Conservation (phyloP, 2,888 invertebrate genomes). For the Trichacis sp. region DNA sequence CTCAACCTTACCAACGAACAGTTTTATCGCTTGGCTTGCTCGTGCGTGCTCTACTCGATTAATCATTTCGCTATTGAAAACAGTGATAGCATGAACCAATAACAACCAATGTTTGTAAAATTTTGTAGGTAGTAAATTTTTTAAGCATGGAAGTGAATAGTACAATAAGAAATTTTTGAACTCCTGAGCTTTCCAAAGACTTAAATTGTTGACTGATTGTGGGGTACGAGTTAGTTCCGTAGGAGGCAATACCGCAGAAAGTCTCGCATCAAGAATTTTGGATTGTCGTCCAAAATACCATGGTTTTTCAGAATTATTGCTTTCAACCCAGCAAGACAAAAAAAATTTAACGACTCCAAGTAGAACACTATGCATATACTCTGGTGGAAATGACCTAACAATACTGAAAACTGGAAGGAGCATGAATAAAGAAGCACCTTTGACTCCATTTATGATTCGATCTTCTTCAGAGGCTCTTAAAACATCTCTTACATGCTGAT, state of each 20-base stretch:
- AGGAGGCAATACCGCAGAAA: constrained; percentile 12
- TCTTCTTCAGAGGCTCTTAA: neutral
- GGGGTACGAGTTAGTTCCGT: constrained; percentile 23
- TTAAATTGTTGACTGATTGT: constrained; percentile 2
- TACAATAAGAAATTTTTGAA: constrained; percentile 29
- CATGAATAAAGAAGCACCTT: constrained; percentile 16
- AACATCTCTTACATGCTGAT: constrained; percentile 4
- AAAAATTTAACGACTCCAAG: too few species aligned
- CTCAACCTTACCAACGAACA: constrained; percentile 16
- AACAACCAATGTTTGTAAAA: constrained; percentile 24
- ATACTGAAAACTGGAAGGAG: constrained; percentile 24
- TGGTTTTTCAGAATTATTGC: constrained; percentile 2
- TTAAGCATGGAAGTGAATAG: constrained; percentile 28
- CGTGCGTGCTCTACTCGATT: constrained; percentile 2
- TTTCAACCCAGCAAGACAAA: constrained; percentile 17
- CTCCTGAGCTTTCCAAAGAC: constrained; percentile 21
- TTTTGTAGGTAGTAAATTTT: constrained; percentile 12
- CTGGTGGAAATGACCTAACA: constrained; percentile 22
- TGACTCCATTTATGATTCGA: constrained; percentile 24
- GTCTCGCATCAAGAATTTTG: constrained; percentile 13
- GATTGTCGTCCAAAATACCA: constrained; percentile 17
- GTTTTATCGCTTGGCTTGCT: constrained; percentile 8
- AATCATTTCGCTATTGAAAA: constrained; percentile 9
- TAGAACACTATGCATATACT: too few species aligned
- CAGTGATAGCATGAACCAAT: constrained; percentile 10